Conservation (phyloP, 2,797 vertebrate genomes). For the Pygocentrus nattereri region DNA sequence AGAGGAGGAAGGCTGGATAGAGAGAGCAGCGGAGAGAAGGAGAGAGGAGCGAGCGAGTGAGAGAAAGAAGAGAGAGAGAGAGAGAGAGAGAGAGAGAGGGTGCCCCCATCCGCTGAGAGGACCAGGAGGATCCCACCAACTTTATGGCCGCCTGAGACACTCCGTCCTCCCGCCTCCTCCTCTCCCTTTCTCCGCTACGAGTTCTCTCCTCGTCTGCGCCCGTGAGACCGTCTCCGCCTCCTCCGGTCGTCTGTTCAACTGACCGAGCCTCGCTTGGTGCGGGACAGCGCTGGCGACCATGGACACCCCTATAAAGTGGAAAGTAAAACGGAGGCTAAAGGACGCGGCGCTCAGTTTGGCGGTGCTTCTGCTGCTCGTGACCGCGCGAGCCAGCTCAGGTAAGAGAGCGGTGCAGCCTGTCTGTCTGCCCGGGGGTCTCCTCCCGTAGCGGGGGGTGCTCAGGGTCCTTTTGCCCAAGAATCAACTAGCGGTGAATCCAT, state of each 20-base stretch:
- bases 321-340: slow-evolving; percentile 87
- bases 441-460: no score
- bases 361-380: slow-evolving; percentile 81
- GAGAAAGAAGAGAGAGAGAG: slow-evolving; percentile 70
- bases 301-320: slow-evolving; percentile 87
- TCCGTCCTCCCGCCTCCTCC: slow-evolving; percentile 53
- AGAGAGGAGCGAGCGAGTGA: slow-evolving; percentile 63
- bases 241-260: slow-evolving; percentile 63
- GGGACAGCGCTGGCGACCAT: slow-evolving; percentile 80
- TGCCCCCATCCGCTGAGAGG: slow-evolving; percentile 72
- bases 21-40: slow-evolving; percentile 67
- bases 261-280: slow-evolving; percentile 69
- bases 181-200: slow-evolving; percentile 69
- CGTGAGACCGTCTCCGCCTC: slow-evolving; percentile 26
- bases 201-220: slow-evolving; percentile 63
- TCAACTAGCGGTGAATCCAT: neutral
- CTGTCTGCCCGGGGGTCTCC: neutral
- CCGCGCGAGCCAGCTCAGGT: slow-evolving; percentile 83
- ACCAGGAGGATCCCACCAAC: slow-evolving; percentile 78
- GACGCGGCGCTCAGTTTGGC: slow-evolving; percentile 78
- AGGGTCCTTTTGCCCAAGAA: no score
- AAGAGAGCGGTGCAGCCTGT: slow-evolving; percentile 60
- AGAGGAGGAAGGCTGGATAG: slow-evolving; percentile 70
- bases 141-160: slow-evolving; percentile 84
- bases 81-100: slow-evolving; percentile 71